phyloP scores from a whole-genome alignment of 2,888 invertebrate species.

The Amaurobius ferox region DNA sequence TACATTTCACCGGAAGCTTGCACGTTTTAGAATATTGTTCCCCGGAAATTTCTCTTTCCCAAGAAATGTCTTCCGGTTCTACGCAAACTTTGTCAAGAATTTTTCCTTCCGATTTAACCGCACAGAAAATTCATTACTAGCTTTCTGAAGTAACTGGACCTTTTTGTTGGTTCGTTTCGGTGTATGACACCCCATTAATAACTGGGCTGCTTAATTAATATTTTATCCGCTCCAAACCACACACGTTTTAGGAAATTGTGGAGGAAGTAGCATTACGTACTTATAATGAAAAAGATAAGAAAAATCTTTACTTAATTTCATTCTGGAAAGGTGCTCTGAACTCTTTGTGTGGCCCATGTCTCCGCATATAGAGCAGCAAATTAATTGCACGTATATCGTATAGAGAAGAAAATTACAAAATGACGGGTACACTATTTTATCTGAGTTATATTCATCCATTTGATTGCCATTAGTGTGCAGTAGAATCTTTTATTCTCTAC shows the following conservation, averaged over 20 bases:
- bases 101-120: conserved; percentile 56
- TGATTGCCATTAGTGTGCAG: no score
- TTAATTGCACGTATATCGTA: no score
- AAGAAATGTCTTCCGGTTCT: conserved; percentile 63
- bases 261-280: conserved; percentile 41
- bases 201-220: conserved; percentile 55
- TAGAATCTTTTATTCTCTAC: no score
- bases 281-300: conserved; percentile 21
- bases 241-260: conserved; percentile 53
- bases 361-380: no score
- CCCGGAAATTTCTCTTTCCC: conserved; percentile 64
- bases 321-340: no score
- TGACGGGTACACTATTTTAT: no score
- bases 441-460: no score
- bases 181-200: conserved; percentile 62
- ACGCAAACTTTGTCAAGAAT: conserved; percentile 41
- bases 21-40: conserved; percentile 44
- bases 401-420: no score
- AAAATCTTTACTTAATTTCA: conserved; percentile 29
- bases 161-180: conserved; percentile 36
- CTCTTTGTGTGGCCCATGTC: no score
- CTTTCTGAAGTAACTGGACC: conserved; percentile 51
- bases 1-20: conserved; percentile 50
- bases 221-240: conserved; percentile 42
- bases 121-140: conserved; percentile 60